Conservation (phyloP, 2,888 invertebrate genomes). For the Torymus auratus region DNA sequence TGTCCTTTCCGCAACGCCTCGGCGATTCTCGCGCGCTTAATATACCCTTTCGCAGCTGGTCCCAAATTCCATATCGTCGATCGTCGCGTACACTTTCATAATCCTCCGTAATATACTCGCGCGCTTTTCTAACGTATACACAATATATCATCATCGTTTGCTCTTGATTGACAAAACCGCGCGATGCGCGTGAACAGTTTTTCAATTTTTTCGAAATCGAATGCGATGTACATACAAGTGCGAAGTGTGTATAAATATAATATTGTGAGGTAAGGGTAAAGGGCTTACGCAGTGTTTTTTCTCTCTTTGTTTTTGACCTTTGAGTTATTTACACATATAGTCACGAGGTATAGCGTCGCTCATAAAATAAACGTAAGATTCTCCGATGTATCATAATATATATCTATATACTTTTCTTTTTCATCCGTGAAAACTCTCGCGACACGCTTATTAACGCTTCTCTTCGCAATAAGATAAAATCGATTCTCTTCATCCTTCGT, state of each 20-base stretch:
- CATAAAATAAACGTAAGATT: conserved; percentile 38
- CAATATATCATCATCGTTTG: conserved; percentile 7
- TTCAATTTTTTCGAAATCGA: conserved; percentile 37
- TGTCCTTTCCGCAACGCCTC: conserved; percentile 24
- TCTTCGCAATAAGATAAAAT: conserved; percentile 46
- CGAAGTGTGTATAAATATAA: conserved; percentile 54
- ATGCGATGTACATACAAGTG: conserved; percentile 46
- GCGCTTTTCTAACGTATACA: not conserved
- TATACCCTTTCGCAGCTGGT: conserved; percentile 46
- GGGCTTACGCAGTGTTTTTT: conserved; percentile 50
- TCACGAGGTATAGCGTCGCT: conserved; percentile 33
- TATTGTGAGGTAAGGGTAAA: conserved; percentile 55
- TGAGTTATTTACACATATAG: conserved; percentile 58
- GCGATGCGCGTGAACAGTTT: conserved; percentile 11
- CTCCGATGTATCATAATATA: conserved; percentile 37
- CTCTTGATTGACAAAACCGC: conserved; percentile 23
- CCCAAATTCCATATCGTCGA: conserved; percentile 47
- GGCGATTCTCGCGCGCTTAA: conserved; percentile 19
- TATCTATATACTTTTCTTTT: conserved; percentile 29
- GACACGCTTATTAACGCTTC: conserved; percentile 18
- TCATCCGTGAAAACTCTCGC: conserved; percentile 23
- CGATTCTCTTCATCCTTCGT: conserved; percentile 10
- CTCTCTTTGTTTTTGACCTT: conserved; percentile 27
- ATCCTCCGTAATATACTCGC: not conserved
- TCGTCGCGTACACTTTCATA: conserved; percentile 12